Base-by-base conservation (phyloP, 2,888 invertebrate genomes). In the Cyrtodaria siliqua region DNA sequence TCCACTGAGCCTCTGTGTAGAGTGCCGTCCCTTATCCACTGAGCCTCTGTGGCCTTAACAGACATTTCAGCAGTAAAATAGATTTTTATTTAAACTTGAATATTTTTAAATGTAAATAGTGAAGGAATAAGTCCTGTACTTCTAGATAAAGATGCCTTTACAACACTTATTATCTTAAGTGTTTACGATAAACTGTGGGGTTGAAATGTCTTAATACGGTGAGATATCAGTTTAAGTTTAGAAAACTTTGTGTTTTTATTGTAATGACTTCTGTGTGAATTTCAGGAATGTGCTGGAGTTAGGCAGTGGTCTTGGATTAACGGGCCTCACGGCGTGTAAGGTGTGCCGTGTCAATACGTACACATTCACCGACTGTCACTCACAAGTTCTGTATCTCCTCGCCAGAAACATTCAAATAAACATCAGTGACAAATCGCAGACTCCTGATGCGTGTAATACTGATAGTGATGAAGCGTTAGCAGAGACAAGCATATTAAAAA, bases 221-320 rank as follows among this genome's bases (percentile, higher is more conserved):
- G 40, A n/a, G n/a, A n/a, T n/a, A n/a, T n/a, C n/a, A n/a, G n/a
- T n/a, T n/a, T n/a, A n/a, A n/a, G n/a, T n/a, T n/a, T n/a, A n/a
- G n/a, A n/a, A n/a, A n/a, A n/a, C n/a, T n/a, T n/a, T n/a, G n/a
- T n/a, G n/a, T n/a, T n/a, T n/a, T n/a, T n/a, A n/a, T n/a, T n/a
- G n/a, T n/a, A n/a, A 8, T 40, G 40, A 40, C 14, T 14, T 40
- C 14, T 14, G 9, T 40, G 8, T 47, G 6, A 24, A 8, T 66
- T 77, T 16, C 77, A 90, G 90, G 55, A 79, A 82, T 59, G 81
- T 91, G 18, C 61, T 89, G 49, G 91, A 91, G 67, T 83, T 91
- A 8, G 91, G 91, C 8, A 86, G 89, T 86, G 91, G 91, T n/a
- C 80, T 90, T 14, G 91, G 91, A 3, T 73, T 90, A 24, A 89